Evolutionary conservation across 2,797 vertebrate genomes (phyloP), one percentile per base, ranked within the genome.

Genomic region (Naso thynnoides): DNA sequence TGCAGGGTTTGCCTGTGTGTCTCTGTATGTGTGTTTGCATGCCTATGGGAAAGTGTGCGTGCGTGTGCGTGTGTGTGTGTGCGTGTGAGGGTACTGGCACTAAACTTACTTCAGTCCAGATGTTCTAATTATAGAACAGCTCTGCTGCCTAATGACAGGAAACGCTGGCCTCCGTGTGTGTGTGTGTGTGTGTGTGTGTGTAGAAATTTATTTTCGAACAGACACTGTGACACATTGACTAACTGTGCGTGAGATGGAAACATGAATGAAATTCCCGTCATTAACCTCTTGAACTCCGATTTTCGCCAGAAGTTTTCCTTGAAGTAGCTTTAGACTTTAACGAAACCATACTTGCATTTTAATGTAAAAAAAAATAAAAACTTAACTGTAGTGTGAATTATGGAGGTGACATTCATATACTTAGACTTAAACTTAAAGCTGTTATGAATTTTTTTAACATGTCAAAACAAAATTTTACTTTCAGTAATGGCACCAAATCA

Each of bases 41-140:
- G 27, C 41, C 36, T 45, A 50, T 73, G 29, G 58, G 69, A 68
- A 55, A 60, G 27, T 52, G 52, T 44, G 38, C 10, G 21, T 52
- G 41, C 58, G 23, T 47, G 47, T 33, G 54, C 33, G 42, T 69
- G 50, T 56, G 14, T 49, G 45, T 77, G 70, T 75, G 48, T 48
- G 48, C 29, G 54, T 33, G 39, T 69, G 56, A 54, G 82, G 76
- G 79, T 69, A 72, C 65, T 81, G 85, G 75, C 78, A 78, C 79
- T 82, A 85, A 88, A 90, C 81, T 83, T 86, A 82, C 82, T 83
- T 66, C 39, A 36, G 86, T 90, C 89, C 89, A 92, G 89, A 92
- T 91, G 89, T 90, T 89, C 87, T 89, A 90, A 91, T 89, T 89
- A 90, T 92, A 90, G 86, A 89, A 89, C 44, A 26, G 83, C 79